Evolutionary conservation across 2,113 vertebrate species (phyloP).

Genomic region (Hydropotes inermis): DNA sequence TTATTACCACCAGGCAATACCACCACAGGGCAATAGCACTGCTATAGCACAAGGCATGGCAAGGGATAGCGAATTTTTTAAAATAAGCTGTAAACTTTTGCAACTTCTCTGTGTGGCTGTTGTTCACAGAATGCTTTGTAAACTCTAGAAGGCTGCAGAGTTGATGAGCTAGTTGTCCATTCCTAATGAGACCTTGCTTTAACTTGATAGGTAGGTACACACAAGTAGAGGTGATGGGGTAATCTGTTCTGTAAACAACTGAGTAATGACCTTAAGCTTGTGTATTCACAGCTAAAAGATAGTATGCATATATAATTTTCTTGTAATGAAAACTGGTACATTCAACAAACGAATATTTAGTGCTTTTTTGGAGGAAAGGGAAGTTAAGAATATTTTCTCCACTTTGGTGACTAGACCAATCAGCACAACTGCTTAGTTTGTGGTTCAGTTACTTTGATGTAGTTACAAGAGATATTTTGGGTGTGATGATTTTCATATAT

Average conservation of each 20-base stretch:
- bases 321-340: slow-evolving; percentile 13
- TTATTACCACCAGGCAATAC: no score
- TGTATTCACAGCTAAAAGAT: slow-evolving; percentile 29
- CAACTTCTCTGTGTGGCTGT: not conserved
- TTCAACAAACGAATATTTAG: not conserved
- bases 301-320: not conserved
- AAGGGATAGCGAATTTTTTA: not conserved
- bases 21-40: not conserved
- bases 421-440: not conserved
- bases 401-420: not conserved
- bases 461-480: not conserved
- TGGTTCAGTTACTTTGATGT: not conserved
- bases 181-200: not conserved
- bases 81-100: not conserved
- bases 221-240: not conserved
- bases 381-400: not conserved
- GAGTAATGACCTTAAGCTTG: slow-evolving; percentile 33
- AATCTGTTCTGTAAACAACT: not conserved
- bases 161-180: not conserved
- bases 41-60: not conserved
- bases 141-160: not conserved
- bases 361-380: not conserved
- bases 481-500: not conserved
- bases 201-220: not conserved
- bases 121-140: slow-evolving; percentile 4